Conservation (phyloP, 2,888 invertebrate genomes). For the Anoplius nigerrimus region DNA sequence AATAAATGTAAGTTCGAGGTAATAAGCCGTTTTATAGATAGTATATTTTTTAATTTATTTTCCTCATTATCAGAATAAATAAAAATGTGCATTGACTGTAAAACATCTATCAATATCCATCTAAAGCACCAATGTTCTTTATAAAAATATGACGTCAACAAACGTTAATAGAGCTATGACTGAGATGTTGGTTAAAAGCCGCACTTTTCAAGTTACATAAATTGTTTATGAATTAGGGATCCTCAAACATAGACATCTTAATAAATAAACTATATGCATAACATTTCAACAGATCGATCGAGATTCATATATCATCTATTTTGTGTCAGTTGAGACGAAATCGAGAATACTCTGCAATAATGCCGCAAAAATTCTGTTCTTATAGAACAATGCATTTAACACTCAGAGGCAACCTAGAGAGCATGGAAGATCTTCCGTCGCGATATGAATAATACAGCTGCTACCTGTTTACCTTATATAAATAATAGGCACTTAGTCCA, state of each 20-base stretch:
- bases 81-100: constrained; percentile 3
- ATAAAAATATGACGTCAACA: background rate
- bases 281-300: too few species aligned
- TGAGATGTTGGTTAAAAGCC: too few species aligned
- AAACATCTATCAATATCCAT: background rate
- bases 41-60: constrained; percentile 9
- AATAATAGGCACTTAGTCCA: constrained; percentile 52
- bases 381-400: background rate
- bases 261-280: too few species aligned
- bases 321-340: too few species aligned
- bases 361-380: too few species aligned
- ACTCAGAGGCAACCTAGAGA: constrained; percentile 20
- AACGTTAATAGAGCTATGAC: background rate
- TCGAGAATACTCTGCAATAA: background rate
- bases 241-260: too few species aligned
- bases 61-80: background rate
- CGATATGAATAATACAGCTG: constrained; percentile 5
- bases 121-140: background rate
- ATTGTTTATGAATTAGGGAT: too few species aligned
- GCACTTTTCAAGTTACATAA: too few species aligned
- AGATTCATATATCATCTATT: too few species aligned
- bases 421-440: constrained; percentile 24
- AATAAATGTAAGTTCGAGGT: background rate
- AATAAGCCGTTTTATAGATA: background rate
- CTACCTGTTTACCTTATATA: constrained; percentile 5